Percentiles rank a stretch among this genome's conserved stretches.
These are phyloP conservation scores for Xenus cinereus DNA, from an alignment of 2,113 vertebrate genomes.

Conservation along the genomic window DNA sequence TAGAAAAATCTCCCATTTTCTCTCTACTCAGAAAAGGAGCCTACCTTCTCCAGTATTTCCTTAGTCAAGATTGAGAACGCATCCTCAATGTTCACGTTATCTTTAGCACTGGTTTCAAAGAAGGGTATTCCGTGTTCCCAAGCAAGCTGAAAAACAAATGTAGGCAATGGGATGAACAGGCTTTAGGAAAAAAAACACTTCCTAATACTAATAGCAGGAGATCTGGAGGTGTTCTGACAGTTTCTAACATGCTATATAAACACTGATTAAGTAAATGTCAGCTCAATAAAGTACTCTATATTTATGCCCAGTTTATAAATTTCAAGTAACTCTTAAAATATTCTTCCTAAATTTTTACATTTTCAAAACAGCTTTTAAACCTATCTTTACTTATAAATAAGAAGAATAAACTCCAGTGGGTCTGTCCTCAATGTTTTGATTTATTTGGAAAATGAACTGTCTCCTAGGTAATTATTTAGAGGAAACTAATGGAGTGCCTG, in stretches of 20 bases:
- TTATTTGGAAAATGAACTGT: conserved; percentile 64
- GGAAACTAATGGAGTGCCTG: conserved; percentile 24
- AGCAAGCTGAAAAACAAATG: conserved; percentile 71
- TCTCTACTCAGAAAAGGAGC: background rate
- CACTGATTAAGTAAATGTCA: conserved; percentile 36
- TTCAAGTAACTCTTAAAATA: conserved; percentile 57
- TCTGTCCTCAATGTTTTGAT: conserved; percentile 57
- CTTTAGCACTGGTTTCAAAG: conserved; percentile 77
- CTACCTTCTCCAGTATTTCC: conserved; percentile 74
- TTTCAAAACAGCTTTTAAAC: conserved; percentile 51
- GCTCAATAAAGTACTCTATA: conserved; percentile 22
- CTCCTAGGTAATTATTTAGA: conserved; percentile 59
- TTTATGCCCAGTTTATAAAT: conserved; percentile 40
- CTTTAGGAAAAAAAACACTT: background rate
- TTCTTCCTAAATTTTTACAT: conserved; percentile 26
- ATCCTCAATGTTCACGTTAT: conserved; percentile 74
- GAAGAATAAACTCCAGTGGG: conserved; percentile 19
- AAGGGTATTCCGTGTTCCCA: conserved; percentile 76
- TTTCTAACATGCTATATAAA: conserved; percentile 33
- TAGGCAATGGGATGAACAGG: background rate
- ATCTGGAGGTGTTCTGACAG: background rate
- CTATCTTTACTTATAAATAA: conserved; percentile 22
- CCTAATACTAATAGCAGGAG: background rate
- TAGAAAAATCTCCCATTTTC: background rate
- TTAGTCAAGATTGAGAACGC: conserved; percentile 68